A percentile compares a stretch with the other conserved stretches of the same genome.
Conservation (phyloP, 1,140 invertebrate genomes). For the Caenorhabditis elegans region DNA sequence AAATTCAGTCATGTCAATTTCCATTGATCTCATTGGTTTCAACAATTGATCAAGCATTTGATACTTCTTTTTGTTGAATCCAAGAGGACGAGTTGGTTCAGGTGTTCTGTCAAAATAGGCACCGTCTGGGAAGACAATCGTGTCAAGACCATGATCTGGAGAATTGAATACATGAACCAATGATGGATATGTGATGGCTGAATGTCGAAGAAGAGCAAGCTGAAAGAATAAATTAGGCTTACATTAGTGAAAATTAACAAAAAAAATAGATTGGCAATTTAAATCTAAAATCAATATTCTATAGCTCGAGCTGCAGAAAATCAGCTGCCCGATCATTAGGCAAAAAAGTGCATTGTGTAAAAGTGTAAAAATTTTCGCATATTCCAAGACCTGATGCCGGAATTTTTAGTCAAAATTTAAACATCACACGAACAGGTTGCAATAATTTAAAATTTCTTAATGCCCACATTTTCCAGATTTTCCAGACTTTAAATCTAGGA, state of each 20-base stretch:
- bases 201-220: constrained; percentile 63
- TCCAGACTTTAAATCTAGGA: too few species aligned
- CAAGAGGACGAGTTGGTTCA: constrained; percentile 58
- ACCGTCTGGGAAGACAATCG: constrained; percentile 62
- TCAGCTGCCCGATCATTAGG: too few species aligned
- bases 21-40: constrained; percentile 61
- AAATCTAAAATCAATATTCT: too few species aligned
- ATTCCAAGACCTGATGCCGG: too few species aligned
- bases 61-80: constrained; percentile 65
- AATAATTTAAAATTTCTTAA: too few species aligned
- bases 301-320: too few species aligned
- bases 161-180: constrained; percentile 65
- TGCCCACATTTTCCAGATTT: too few species aligned
- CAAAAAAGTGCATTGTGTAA: too few species aligned
- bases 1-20: constrained; percentile 64
- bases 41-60: constrained; percentile 65
- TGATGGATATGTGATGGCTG: constrained; percentile 65
- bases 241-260: background rate
- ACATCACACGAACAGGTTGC: too few species aligned
- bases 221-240: constrained; percentile 34
- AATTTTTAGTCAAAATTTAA: too few species aligned
- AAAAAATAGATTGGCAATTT: background rate
- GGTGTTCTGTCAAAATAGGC: constrained; percentile 63
- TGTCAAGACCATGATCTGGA: constrained; percentile 60
- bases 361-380: too few species aligned